These are phyloP conservation scores for Astyanax mexicanus DNA, from an alignment of 2,797 vertebrate genomes.

Conservation along the genomic window DNA sequence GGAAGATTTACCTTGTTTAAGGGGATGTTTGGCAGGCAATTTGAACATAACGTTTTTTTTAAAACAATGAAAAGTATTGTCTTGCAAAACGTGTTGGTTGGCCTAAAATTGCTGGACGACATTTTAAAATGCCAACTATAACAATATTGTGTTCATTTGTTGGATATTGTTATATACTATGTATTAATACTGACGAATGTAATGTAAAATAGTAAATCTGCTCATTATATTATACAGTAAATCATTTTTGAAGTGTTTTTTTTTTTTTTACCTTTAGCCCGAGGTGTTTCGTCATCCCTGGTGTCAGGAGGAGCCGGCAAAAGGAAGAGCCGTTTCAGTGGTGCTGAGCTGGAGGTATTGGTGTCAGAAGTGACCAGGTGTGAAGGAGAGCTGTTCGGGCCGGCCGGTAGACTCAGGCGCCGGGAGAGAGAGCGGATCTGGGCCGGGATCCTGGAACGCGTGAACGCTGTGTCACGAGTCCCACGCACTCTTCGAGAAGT, in stretches of 20 bases:
- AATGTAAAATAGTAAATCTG: no score
- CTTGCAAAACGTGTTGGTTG: no score
- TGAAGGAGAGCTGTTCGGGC: constrained; percentile 84
- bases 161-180: no score
- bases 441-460: constrained; percentile 83
- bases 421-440: constrained; percentile 84
- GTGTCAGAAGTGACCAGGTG: constrained; percentile 84
- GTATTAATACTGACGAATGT: no score
- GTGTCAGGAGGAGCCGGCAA: constrained; percentile 81
- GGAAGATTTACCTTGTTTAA: no score
- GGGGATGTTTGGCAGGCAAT: no score
- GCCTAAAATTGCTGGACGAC: no score
- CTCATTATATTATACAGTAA: neutral
- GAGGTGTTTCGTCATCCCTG: constrained; percentile 80
- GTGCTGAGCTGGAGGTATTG: constrained; percentile 83
- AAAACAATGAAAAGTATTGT: no score
- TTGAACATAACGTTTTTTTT: no score
- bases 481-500: constrained; percentile 83
- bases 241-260: neutral
- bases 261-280: constrained; percentile 66
- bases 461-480: constrained; percentile 84
- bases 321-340: constrained; percentile 86
- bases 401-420: constrained; percentile 79
- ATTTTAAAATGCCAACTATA: no score
- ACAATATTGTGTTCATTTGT: no score